A percentile compares a stretch with the other conserved stretches of the same genome.
These are phyloP conservation scores for Lacerta agilis DNA, from an alignment of 2,797 vertebrate species.

Conservation along the genomic window DNA sequence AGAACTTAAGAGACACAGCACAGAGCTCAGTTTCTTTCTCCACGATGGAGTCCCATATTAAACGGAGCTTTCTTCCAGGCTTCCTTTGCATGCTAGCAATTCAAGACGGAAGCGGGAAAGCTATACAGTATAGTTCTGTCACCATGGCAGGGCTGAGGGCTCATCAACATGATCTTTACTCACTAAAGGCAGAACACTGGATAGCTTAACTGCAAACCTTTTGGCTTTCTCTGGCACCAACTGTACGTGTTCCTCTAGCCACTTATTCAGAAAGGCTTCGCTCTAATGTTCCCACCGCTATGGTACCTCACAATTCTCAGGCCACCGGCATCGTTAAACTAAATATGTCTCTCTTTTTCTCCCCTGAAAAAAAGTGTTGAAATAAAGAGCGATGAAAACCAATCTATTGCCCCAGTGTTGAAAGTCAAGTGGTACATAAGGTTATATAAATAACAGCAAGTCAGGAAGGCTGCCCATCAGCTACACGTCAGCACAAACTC, in stretches of 20 bases:
- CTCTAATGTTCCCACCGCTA: neutral
- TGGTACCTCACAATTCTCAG: neutral
- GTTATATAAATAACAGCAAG: constrained; percentile 10
- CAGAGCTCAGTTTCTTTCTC: neutral
- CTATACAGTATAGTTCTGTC: neutral
- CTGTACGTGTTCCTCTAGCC: neutral
- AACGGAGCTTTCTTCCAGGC: neutral
- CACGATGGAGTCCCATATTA: neutral
- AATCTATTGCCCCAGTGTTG: neutral
- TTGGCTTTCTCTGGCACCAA: neutral
- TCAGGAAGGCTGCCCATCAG: constrained; percentile 1
- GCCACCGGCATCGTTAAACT: neutral
- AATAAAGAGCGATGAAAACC: neutral
- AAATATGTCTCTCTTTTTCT: neutral
- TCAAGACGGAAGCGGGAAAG: neutral
- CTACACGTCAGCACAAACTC: constrained; percentile 22
- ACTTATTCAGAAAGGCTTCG: neutral
- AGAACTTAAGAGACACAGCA: neutral
- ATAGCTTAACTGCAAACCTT: neutral
- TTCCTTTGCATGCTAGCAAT: neutral
- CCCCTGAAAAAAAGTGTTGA: neutral
- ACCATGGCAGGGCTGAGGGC: too few relatives aligned
- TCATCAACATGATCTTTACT: neutral
- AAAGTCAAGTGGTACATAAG: constrained; percentile 28
- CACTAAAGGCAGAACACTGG: neutral